Percentiles rank a stretch among this genome's conserved stretches.
Conservation (phyloP, 1,140 invertebrate species). For the Diploscapter pachys region DNA sequence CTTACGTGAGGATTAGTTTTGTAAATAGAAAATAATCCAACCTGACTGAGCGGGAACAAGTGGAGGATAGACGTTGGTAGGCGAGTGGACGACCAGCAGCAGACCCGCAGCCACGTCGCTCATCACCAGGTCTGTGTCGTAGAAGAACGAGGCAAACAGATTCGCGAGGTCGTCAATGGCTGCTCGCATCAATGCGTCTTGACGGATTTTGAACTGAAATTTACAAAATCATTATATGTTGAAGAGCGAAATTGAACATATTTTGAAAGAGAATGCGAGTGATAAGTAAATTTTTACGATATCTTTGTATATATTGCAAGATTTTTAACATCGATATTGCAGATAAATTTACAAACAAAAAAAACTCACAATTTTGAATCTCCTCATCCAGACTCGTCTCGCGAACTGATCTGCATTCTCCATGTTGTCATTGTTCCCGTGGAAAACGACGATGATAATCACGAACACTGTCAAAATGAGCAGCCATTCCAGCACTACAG, state of each 20-base stretch:
- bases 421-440: constrained; percentile 39
- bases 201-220: constrained; percentile 55
- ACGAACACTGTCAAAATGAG: constrained; percentile 44
- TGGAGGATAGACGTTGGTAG: constrained; percentile 36
- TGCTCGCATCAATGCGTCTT: constrained; percentile 44
- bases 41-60: constrained; percentile 1
- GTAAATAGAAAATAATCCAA: neutral
- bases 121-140: constrained; percentile 71
- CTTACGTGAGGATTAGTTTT: too few relatives aligned
- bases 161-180: constrained; percentile 54
- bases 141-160: constrained; percentile 51
- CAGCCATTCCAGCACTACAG: constrained; percentile 51
- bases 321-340: neutral
- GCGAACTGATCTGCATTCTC: constrained; percentile 45
- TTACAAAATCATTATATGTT: neutral
- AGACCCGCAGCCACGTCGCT: constrained; percentile 82
- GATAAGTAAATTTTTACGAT: constrained; percentile 8
- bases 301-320: neutral
- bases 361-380: constrained; percentile 40
- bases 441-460: constrained; percentile 54
- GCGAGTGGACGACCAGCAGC: constrained; percentile 67
- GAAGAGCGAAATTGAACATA: constrained; percentile 1
- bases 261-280: neutral
- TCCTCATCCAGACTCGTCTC: constrained; percentile 41
- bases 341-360: neutral